Percentiles rank a stretch among this genome's conserved stretches.
These are phyloP conservation scores for Orthosia cruda DNA, from an alignment of 2,888 invertebrate species.

Conservation along the genomic window DNA sequence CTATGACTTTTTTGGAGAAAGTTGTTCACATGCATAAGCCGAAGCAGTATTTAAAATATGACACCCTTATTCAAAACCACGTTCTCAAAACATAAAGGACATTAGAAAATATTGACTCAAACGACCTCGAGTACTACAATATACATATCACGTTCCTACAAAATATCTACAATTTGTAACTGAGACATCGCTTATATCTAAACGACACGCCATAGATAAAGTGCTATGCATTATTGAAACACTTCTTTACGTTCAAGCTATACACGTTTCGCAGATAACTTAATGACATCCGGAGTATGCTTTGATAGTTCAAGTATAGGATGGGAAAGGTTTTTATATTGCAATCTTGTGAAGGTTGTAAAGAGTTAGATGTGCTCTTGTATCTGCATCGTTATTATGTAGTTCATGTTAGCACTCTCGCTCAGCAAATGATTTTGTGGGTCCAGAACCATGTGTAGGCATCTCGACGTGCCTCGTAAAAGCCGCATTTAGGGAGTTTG, in stretches of 20 bases:
- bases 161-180: conserved; percentile 39
- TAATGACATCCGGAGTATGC: conserved; percentile 39
- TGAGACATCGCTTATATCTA: conserved; percentile 51
- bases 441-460: too few species aligned
- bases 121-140: not conserved
- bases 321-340: conserved; percentile 22
- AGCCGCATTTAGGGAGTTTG: too few species aligned
- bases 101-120: not conserved
- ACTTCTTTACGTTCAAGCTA: conserved; percentile 45
- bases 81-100: not conserved
- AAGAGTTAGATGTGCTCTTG: not conserved
- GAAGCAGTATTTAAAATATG: too few species aligned
- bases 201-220: conserved; percentile 51
- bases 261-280: conserved; percentile 46
- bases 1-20: too few species aligned
- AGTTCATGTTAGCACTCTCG: too few species aligned
- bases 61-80: not conserved
- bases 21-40: too few species aligned
- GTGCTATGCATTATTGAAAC: conserved; percentile 58
- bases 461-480: too few species aligned
- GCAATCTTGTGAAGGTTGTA: not conserved
- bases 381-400: not conserved
- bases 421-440: too few species aligned
- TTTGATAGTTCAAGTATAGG: conserved; percentile 48
- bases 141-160: conserved; percentile 31